phyloP scores from a whole-genome alignment of 1,140 invertebrate genomes.

The Thaumetopoea pityocampa region DNA sequence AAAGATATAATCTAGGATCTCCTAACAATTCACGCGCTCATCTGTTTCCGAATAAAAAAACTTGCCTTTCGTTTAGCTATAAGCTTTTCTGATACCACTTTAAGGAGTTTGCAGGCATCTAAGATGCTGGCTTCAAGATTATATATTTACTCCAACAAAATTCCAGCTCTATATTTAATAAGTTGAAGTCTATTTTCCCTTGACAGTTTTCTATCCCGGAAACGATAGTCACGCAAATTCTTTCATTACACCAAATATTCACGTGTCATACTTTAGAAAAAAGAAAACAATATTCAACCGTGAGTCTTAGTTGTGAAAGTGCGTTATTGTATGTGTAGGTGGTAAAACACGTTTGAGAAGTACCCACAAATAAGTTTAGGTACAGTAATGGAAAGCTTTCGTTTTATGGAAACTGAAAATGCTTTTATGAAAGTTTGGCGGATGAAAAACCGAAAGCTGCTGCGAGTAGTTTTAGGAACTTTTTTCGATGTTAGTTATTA shows the following conservation, averaged over 20 bases:
- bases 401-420: constrained; percentile 27
- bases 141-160: constrained; percentile 18
- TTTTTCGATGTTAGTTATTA: too few species aligned
- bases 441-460: constrained; percentile 18
- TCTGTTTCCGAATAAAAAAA: constrained; percentile 41
- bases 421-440: constrained; percentile 21
- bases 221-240: constrained; percentile 31
- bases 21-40: constrained; percentile 37
- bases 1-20: constrained; percentile 30
- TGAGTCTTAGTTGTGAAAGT: constrained; percentile 20
- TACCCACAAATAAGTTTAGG: constrained; percentile 38
- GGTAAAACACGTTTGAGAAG: constrained; percentile 22
- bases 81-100: constrained; percentile 48
- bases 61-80: constrained; percentile 57
- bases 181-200: constrained; percentile 19
- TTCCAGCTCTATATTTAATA: constrained; percentile 12
- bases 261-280: constrained; percentile 27
- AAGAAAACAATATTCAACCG: constrained; percentile 23
- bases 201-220: constrained; percentile 16
- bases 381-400: constrained; percentile 29
- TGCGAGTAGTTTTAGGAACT: constrained; percentile 11
- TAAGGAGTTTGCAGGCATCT: constrained; percentile 47
- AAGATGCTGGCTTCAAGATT: constrained; percentile 56
- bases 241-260: constrained; percentile 37
- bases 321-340: constrained; percentile 8